phyloP scores from a whole-genome alignment of 2,888 invertebrate genomes.

The Epinotia ramella region DNA sequence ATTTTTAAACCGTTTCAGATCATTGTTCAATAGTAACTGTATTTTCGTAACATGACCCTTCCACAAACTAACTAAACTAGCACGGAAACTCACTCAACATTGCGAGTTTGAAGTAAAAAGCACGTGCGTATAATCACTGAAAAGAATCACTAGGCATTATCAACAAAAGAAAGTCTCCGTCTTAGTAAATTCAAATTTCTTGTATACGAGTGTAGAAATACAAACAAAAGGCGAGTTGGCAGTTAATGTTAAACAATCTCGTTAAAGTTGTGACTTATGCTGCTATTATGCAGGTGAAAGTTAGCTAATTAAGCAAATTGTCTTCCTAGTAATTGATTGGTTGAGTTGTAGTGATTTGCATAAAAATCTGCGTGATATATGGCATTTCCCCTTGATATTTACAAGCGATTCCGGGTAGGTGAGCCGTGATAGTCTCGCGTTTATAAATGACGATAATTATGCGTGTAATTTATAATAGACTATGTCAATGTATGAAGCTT shows the following conservation, averaged over 20 bases:
- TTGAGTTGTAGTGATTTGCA: conserved; percentile 45
- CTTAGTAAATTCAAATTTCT: conserved; percentile 24
- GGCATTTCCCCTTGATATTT: conserved; percentile 42
- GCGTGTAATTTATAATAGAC: conserved; percentile 34
- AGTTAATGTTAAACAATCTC: conserved; percentile 15
- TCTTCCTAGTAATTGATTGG: conserved; percentile 51
- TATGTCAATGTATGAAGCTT: conserved; percentile 58
- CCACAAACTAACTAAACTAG: neutral
- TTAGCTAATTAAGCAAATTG: conserved; percentile 59
- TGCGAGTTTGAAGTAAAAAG: neutral
- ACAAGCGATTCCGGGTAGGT: conserved; percentile 38
- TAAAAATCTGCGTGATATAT: conserved; percentile 38
- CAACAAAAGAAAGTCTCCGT: conserved; percentile 23
- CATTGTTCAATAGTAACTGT: conserved; percentile 17
- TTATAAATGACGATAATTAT: conserved; percentile 40
- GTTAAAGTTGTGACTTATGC: conserved; percentile 21
- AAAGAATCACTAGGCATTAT: conserved; percentile 3
- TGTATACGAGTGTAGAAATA: conserved; percentile 5
- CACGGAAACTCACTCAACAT: neutral
- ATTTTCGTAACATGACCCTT: conserved; percentile 9
- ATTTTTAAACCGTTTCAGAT: conserved; percentile 12
- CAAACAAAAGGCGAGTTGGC: conserved; percentile 21
- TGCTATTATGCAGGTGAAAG: conserved; percentile 60
- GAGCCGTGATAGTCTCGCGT: conserved; percentile 23
- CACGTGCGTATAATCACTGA: conserved; percentile 22